Conservation (phyloP, 1,140 invertebrate species). For the Caenorhabditis brenneri region DNA sequence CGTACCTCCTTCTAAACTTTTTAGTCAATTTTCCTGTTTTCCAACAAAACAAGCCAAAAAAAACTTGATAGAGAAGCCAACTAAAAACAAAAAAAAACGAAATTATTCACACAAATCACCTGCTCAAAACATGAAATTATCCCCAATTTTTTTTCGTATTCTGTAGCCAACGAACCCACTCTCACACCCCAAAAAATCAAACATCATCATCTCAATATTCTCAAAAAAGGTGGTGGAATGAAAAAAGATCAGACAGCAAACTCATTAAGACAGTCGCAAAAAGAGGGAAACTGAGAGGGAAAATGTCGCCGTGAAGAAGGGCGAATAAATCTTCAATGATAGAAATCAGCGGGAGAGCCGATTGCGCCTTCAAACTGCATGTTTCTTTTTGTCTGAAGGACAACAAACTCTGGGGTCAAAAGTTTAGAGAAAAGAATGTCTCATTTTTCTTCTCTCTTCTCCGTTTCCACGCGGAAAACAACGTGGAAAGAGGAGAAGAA, state of each 20-base stretch:
- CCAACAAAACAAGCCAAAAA: too few species aligned
- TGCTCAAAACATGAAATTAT: background rate
- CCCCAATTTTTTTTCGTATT: background rate
- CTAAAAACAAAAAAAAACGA: too few species aligned
- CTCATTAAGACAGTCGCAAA: background rate
- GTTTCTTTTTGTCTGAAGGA: background rate
- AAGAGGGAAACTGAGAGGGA: background rate
- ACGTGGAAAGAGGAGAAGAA: background rate
- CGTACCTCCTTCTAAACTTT: too few species aligned
- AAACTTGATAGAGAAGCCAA: too few species aligned
- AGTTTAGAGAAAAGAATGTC: background rate
- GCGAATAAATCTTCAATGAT: conserved; percentile 15
- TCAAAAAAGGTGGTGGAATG: too few species aligned
- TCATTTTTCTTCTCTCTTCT: background rate
- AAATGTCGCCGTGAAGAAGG: background rate
- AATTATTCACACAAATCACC: background rate
- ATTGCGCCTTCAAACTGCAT: background rate
- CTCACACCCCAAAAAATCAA: background rate
- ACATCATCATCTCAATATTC: background rate
- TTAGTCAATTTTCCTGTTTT: too few species aligned
- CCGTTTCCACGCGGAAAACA: background rate
- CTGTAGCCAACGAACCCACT: background rate
- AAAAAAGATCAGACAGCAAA: background rate
- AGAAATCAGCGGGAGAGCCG: conserved; percentile 31
- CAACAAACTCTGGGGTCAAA: background rate